Conservation (phyloP, 2,797 vertebrate species). For the Hoplostethus mediterraneus region DNA sequence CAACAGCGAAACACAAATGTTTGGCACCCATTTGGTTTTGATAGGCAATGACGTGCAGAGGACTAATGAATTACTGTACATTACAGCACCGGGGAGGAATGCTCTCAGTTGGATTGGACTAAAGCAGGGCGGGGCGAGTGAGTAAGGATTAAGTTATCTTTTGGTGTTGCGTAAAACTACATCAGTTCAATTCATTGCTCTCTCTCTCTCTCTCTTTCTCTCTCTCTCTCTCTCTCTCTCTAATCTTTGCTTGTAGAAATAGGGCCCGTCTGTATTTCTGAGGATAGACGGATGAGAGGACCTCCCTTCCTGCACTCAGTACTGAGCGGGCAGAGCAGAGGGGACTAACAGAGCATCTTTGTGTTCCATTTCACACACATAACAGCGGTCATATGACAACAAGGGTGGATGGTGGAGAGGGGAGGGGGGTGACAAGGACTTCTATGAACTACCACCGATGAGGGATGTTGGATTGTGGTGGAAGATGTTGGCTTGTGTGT, state of each 20-base stretch:
- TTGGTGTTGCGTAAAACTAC: constrained; percentile 62
- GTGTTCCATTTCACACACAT: constrained; percentile 79
- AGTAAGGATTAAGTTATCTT: constrained; percentile 62
- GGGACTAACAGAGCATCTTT: constrained; percentile 85
- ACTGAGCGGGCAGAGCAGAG: constrained; percentile 74
- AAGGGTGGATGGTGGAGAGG: constrained; percentile 73
- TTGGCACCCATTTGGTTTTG: constrained; percentile 43
- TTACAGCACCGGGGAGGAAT: constrained; percentile 22
- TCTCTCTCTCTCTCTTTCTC: constrained; percentile 36
- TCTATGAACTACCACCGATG: constrained; percentile 43
- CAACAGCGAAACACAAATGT: constrained; percentile 18
- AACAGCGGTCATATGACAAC: constrained; percentile 86
- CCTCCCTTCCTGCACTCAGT: constrained; percentile 73
- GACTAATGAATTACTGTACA: constrained; percentile 46
- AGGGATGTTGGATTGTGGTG: constrained; percentile 35
- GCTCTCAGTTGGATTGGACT: constrained; percentile 35
- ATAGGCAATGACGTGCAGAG: constrained; percentile 26
- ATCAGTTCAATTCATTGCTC: constrained; percentile 49
- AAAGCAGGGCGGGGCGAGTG: constrained; percentile 46
- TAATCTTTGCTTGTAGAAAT: constrained; percentile 64
- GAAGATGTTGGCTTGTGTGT: constrained; percentile 11
- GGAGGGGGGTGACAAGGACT: constrained; percentile 55
- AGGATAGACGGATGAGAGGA: constrained; percentile 61
- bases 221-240: constrained; percentile 29
- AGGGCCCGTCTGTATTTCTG: constrained; percentile 71